Conservation (phyloP, 1,140 invertebrate genomes). For the Paracyclopina nana region DNA sequence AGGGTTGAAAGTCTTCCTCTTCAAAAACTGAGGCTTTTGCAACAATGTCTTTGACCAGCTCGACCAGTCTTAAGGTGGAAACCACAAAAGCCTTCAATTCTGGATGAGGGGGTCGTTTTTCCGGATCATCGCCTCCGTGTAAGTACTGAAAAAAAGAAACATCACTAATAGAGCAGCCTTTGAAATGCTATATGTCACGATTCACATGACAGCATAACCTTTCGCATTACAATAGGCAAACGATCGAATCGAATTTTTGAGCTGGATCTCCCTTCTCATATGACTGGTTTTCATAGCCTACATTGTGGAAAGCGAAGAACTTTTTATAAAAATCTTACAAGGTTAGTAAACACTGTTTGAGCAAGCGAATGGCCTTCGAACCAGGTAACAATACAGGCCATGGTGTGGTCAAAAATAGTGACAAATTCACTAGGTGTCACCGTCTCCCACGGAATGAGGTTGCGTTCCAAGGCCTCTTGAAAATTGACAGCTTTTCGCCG, state of each 20-base stretch:
- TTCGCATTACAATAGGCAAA: no score
- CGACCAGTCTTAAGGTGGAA: not conserved
- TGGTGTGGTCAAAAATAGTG: conserved; percentile 78
- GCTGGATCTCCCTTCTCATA: no score
- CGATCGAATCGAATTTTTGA: no score
- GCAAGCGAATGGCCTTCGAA: conserved; percentile 83
- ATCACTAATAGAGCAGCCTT: no score
- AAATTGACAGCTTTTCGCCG: not conserved
- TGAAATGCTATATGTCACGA: no score
- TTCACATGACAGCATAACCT: no score
- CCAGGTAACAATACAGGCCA: conserved; percentile 81
- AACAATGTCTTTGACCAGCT: not conserved
- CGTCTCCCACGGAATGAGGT: conserved; percentile 28
- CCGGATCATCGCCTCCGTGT: not conserved
- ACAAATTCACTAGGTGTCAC: conserved; percentile 30
- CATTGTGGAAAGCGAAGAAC: no score
- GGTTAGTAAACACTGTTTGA: conserved; percentile 90
- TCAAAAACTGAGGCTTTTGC: conserved; percentile 30
- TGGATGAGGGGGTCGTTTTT: not conserved
- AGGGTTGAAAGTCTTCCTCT: conserved; percentile 88
- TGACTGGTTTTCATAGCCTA: no score
- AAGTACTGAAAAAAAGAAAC: no score
- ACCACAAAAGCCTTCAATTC: not conserved
- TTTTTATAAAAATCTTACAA: no score
- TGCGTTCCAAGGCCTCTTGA: not conserved